Base-by-base conservation (phyloP, 2,797 vertebrate genomes). In the Myiotriccus ornatus region DNA sequence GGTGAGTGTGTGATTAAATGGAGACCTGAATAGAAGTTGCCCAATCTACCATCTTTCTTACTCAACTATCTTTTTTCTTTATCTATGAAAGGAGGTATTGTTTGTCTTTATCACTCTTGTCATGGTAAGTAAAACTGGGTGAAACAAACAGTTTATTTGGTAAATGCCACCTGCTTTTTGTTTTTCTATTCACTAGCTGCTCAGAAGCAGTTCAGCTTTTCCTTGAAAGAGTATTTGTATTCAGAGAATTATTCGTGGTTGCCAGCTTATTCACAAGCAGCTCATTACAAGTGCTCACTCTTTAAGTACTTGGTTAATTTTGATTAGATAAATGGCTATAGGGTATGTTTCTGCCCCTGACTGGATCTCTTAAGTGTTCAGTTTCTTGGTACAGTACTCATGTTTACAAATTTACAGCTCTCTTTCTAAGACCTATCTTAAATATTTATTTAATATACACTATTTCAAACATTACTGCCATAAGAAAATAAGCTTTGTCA, bases 281-380 rank as follows among this genome's bases (percentile, higher is more conserved):
- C 84, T 95, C 68, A 83, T 95, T 94, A 96, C 93, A 84, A 93
- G 68, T 0, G 0, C 68, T 93, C 82, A 53, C 76, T 89, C 87
- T 87, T 69, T 92, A 94, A 96, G 76, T 34, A 89, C 87, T 92
- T 89, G 60, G 91, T 94, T 96, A 94, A 95, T 96, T 96, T 96
- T 96, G 84, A 89, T 92, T 91, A 96, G 94, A 89, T 57, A 94
- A 95, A 96, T 85, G 82, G 73, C 95, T 92, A 91, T 34, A 85
- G 89, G 94, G 75, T 80, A 71, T 52, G 46, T 89, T 92, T 93
- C 62, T 52, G 27, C 68, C 60, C 49, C 84, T 68, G 41, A 53
- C 68, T 85, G 34, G 62, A 89, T 91, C 53, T 70, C 56, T 46
- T 34, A 30, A 94, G 68, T 60, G 68, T 80, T 95, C 56, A 17